Conservation (phyloP, 1,140 invertebrate genomes). For the Lasioglossum baleicum region DNA sequence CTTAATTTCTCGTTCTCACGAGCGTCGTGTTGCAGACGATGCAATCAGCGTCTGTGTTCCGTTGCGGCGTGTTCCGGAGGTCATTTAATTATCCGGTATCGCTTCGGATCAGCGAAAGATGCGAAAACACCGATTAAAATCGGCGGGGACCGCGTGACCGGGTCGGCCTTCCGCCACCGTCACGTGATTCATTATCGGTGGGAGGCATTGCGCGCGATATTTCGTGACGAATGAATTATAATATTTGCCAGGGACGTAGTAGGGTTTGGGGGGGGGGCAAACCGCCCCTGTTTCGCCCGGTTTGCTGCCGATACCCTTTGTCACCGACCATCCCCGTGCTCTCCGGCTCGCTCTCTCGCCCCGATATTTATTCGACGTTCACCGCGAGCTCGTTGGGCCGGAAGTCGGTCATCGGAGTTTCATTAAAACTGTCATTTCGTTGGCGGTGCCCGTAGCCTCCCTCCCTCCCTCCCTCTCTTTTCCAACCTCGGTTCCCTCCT, state of each 20-base stretch:
- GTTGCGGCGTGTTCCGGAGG: background rate
- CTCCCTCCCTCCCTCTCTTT: too few relatives aligned
- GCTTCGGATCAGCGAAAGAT: background rate
- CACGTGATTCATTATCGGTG: slow-evolving; percentile 22
- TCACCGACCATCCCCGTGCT: background rate
- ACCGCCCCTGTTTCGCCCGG: background rate
- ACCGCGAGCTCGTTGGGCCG: slow-evolving; percentile 35
- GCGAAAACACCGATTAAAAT: slow-evolving; percentile 2
- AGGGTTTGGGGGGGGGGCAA: too few relatives aligned
- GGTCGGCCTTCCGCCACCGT: background rate
- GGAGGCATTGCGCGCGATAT: slow-evolving; percentile 1
- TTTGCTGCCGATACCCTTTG: slow-evolving; percentile 16
- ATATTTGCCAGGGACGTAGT: slow-evolving; percentile 20
- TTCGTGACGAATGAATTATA: slow-evolving; percentile 44
- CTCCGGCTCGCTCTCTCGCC: background rate
- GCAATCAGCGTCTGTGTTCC: background rate
- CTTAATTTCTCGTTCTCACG: background rate
- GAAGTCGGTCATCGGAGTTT: slow-evolving; percentile 47
- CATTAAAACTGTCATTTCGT: slow-evolving; percentile 48
- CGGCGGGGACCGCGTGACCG: background rate
- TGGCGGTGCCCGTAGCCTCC: background rate
- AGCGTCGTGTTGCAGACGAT: background rate
- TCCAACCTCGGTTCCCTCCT: too few relatives aligned
- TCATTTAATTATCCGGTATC: slow-evolving; percentile 21
- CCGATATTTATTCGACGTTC: slow-evolving; percentile 44